Conservation (phyloP, 2,888 invertebrate species). For the Chrysotoxum bicinctum region DNA sequence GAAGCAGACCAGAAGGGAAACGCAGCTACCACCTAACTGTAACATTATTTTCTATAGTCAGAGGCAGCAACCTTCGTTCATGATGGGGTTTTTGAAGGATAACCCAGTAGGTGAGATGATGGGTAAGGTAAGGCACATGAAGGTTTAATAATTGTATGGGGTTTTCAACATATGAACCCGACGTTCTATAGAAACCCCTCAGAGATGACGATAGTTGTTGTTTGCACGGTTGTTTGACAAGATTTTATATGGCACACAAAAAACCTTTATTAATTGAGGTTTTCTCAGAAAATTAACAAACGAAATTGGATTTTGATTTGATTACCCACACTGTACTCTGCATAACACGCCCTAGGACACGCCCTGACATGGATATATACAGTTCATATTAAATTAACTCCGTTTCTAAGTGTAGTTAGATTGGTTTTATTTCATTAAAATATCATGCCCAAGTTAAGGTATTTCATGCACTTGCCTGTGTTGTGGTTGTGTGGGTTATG, state of each 20-base stretch:
- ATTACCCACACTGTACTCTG: slow-evolving; percentile 42
- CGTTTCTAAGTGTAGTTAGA: background rate
- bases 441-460: background rate
- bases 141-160: slow-evolving; percentile 37
- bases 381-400: background rate
- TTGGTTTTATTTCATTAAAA: background rate
- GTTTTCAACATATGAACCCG: slow-evolving; percentile 4
- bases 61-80: background rate
- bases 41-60: slow-evolving; percentile 34
- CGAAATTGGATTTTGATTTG: slow-evolving; percentile 68
- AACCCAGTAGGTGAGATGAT: background rate
- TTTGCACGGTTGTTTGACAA: slow-evolving; percentile 1
- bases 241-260: slow-evolving; percentile 41
- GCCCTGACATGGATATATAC: slow-evolving; percentile 5
- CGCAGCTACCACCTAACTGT: background rate
- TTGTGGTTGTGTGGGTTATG: background rate
- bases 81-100: background rate
- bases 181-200: background rate
- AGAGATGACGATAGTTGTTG: background rate
- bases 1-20: background rate
- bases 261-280: slow-evolving; percentile 67
- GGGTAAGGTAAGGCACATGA: background rate
- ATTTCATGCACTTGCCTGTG: background rate
- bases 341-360: slow-evolving; percentile 16
- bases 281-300: slow-evolving; percentile 59